Percentiles rank a stretch among this genome's conserved stretches.
Conservation (phyloP, 1,140 invertebrate species). For the Protaetia brevitarsis region DNA sequence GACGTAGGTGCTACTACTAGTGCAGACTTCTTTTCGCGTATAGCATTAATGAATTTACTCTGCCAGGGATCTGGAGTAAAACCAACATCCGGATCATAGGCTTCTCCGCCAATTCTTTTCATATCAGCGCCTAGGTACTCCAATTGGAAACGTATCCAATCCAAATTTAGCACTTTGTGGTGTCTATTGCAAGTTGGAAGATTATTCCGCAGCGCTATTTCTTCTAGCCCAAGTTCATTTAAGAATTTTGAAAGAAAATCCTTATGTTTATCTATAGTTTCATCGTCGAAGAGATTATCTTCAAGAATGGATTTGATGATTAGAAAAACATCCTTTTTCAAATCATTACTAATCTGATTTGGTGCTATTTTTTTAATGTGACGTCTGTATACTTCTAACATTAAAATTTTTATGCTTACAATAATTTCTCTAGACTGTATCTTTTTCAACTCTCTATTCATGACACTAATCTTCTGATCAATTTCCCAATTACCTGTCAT, state of each 20-base stretch:
- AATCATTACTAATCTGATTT: neutral
- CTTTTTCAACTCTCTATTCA: neutral
- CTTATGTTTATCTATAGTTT: neutral
- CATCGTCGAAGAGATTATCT: neutral
- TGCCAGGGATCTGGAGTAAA: slow-evolving; percentile 37
- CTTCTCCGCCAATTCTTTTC: slow-evolving; percentile 9
- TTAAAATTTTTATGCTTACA: slow-evolving; percentile 2
- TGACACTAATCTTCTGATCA: neutral
- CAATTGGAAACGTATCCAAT: slow-evolving; percentile 31
- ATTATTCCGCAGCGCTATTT: slow-evolving; percentile 25
- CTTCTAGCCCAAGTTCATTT: slow-evolving; percentile 26
- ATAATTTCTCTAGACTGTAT: neutral
- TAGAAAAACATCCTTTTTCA: slow-evolving; percentile 19
- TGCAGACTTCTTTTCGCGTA: slow-evolving; percentile 33
- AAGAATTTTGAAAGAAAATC: slow-evolving; percentile 22
- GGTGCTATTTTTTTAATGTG: neutral
- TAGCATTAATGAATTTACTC: slow-evolving; percentile 29
- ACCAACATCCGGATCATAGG: slow-evolving; percentile 29
- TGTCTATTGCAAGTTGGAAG: slow-evolving; percentile 13
- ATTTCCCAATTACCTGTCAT: neutral
- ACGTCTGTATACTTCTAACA: neutral
- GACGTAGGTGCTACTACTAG: slow-evolving; percentile 36
- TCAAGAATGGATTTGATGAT: neutral
- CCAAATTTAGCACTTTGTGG: slow-evolving; percentile 1
- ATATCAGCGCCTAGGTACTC: slow-evolving; percentile 30